Evolutionary conservation across 2,797 vertebrate genomes (phyloP).

Genomic region (Lagorchestes hirsutus): DNA sequence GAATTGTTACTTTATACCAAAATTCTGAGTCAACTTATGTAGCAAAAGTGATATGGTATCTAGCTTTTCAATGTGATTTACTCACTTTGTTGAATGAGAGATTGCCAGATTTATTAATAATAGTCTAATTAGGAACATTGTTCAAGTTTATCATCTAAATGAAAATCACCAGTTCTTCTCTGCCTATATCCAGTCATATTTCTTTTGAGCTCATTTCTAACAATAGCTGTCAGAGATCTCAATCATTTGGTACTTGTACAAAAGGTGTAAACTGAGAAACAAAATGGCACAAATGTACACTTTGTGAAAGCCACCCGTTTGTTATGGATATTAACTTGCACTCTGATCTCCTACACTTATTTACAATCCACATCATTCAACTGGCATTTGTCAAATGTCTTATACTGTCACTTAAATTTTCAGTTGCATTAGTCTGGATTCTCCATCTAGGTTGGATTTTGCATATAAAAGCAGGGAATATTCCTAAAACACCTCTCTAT

Average conservation of each 20-base stretch:
- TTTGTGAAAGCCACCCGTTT: neutral
- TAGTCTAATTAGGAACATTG: neutral
- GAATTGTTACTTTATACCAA: constrained; percentile 30
- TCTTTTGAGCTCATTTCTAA: neutral
- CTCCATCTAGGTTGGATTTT: neutral
- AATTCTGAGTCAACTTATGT: constrained; percentile 38
- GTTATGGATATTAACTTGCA: neutral
- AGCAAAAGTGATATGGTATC: constrained; percentile 31
- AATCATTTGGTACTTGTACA: neutral
- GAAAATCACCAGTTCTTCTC: neutral
- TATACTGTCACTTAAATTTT: neutral
- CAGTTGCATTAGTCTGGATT: neutral
- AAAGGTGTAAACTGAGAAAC: neutral
- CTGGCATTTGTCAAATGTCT: neutral
- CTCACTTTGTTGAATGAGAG: neutral
- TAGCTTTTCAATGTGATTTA: neutral
- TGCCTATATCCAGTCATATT: neutral
- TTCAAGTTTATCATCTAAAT: neutral
- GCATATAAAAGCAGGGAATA: neutral
- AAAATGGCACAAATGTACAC: neutral
- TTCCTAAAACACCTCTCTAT: neutral
- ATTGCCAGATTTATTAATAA: neutral
- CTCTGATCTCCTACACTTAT: neutral
- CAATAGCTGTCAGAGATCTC: neutral
- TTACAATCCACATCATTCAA: neutral